These are phyloP conservation scores for Tribolium madens DNA, from an alignment of 1,140 invertebrate species.

Conservation along the genomic window DNA sequence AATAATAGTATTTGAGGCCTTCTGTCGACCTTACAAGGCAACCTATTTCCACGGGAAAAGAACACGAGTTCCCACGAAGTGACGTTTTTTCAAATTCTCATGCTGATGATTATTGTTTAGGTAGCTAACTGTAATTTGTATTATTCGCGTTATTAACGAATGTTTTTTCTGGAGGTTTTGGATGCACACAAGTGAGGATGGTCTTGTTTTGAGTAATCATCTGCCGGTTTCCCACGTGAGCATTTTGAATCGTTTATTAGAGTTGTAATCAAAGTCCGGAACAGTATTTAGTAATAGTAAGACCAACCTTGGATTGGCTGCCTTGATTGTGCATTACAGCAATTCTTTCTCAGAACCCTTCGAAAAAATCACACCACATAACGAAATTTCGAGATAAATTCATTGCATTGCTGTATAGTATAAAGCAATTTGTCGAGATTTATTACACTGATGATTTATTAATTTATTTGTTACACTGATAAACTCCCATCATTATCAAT, in stretches of 20 bases:
- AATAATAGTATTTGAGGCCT: slow-evolving; percentile 44
- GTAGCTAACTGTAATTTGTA: slow-evolving; percentile 30
- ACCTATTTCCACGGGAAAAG: slow-evolving; percentile 56
- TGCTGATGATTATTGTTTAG: slow-evolving; percentile 39
- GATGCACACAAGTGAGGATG: background rate
- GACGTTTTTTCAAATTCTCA: slow-evolving; percentile 51
- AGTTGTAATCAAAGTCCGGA: background rate
- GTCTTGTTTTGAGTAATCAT: background rate
- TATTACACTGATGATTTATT: slow-evolving; percentile 17
- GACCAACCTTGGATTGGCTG: background rate
- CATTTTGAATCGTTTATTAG: background rate
- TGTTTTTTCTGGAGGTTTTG: background rate
- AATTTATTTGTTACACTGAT: slow-evolving; percentile 12
- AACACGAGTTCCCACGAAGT: slow-evolving; percentile 53
- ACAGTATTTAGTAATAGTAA: slow-evolving; percentile 16
- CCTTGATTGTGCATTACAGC: background rate
- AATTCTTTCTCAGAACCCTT: background rate
- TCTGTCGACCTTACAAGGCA: slow-evolving; percentile 56
- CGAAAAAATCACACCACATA: background rate
- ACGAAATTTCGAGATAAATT: slow-evolving; percentile 2
- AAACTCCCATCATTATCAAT: background rate
- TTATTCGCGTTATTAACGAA: slow-evolving; percentile 7
- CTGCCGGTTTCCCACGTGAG: slow-evolving; percentile 17
- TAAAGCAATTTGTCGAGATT: slow-evolving; percentile 18
- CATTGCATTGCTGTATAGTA: no score